Evolutionary conservation across 2,888 invertebrate species (phyloP).

Genomic region (Eristalis tenax): DNA sequence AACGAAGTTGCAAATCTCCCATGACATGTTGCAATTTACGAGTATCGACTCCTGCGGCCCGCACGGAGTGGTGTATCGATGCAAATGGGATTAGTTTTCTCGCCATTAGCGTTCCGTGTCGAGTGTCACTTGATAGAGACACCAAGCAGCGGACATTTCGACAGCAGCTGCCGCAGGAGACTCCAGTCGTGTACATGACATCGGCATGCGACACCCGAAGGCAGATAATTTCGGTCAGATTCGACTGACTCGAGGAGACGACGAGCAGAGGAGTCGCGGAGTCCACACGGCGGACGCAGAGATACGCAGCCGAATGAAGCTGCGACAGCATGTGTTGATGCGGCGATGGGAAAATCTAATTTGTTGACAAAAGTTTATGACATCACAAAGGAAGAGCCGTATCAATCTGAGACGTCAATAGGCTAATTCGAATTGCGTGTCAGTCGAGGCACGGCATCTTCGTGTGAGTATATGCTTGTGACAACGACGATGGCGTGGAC

Average conservation of each 20-base stretch:
- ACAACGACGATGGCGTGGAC: background rate
- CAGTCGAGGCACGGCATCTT: background rate
- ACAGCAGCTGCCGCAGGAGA: slow-evolving; percentile 24
- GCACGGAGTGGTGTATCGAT: background rate
- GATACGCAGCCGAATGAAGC: background rate
- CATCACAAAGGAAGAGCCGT: background rate
- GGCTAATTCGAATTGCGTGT: slow-evolving; percentile 39
- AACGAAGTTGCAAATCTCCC: background rate
- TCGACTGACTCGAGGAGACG: background rate
- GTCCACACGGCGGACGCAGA: background rate
- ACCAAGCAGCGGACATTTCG: slow-evolving; percentile 6
- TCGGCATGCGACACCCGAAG: background rate
- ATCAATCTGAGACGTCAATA: slow-evolving; percentile 38
- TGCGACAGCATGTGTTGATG: background rate
- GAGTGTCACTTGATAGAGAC: slow-evolving; percentile 31
- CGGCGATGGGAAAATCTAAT: background rate
- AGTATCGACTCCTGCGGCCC: background rate
- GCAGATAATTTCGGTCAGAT: background rate
- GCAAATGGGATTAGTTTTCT: slow-evolving; percentile 34
- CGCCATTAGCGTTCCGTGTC: slow-evolving; percentile 27
- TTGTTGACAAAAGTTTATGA: background rate
- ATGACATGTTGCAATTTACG: slow-evolving; percentile 3
- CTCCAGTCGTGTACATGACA: background rate
- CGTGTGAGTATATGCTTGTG: slow-evolving; percentile 1
- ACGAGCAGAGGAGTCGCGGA: too few relatives aligned